A percentile compares a stretch with the other conserved stretches of the same genome.
Evolutionary conservation across 2,888 invertebrate genomes (phyloP).

Genomic region (Caenorhabditis zanzibari): DNA sequence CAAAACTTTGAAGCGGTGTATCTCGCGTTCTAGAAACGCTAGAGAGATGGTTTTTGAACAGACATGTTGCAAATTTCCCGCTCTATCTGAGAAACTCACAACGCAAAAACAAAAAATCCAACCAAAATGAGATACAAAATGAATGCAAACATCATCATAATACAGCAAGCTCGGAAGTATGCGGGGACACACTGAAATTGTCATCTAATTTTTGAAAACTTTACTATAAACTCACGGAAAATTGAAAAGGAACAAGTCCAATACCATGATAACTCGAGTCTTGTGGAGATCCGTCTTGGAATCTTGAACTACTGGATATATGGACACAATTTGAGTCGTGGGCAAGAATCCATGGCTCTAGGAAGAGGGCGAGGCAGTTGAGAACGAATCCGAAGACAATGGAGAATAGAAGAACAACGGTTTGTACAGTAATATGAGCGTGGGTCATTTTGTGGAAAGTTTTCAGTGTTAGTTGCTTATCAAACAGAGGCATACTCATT

Average conservation of each 20-base stretch:
- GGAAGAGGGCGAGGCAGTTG: neutral
- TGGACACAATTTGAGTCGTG: no score
- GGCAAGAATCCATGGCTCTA: neutral
- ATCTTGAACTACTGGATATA: no score
- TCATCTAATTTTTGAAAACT: no score
- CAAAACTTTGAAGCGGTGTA: no score
- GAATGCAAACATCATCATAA: conserved; percentile 1
- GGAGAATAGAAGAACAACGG: neutral
- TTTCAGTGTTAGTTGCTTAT: no score
- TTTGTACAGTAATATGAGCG: neutral
- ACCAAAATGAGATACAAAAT: neutral
- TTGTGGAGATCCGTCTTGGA: no score
- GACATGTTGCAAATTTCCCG: no score
- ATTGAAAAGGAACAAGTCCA: neutral
- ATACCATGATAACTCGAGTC: no score
- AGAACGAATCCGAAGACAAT: neutral
- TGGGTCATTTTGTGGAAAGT: no score
- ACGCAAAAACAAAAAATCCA: neutral
- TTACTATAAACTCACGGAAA: neutral
- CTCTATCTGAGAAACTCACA: neutral
- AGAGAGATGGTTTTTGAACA: no score
- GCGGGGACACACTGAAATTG: neutral
- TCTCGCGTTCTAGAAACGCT: no score
- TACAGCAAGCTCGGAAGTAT: neutral
- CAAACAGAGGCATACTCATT: no score